These are phyloP conservation scores for Lasioglossum zephyrum DNA, from an alignment of 2,888 invertebrate species.

Conservation along the genomic window DNA sequence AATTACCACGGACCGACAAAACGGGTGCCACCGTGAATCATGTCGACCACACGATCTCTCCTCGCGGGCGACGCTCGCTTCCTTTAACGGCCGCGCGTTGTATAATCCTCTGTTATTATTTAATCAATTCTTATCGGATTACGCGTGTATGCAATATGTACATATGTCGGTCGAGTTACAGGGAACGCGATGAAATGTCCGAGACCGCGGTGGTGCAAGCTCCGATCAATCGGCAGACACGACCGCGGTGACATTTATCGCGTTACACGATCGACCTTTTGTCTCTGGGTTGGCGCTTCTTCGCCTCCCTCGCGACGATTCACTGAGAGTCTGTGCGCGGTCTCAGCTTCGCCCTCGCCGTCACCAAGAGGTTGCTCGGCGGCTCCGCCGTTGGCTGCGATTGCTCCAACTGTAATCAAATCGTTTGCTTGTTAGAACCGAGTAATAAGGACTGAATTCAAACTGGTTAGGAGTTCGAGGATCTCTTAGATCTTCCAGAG, in stretches of 20 bases:
- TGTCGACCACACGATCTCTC: conserved; percentile 2
- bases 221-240: neutral
- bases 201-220: conserved; percentile 25
- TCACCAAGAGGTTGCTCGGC: conserved; percentile 79
- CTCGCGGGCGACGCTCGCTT: conserved; percentile 4
- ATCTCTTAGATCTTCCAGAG: neutral
- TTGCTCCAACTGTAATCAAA: conserved; percentile 76
- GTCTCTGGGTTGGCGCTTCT: conserved; percentile 20
- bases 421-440: neutral
- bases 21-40: neutral
- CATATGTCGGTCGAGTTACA: conserved; percentile 44
- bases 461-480: no score
- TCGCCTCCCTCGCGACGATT: conserved; percentile 46
- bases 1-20: neutral
- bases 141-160: conserved; percentile 53
- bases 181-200: conserved; percentile 37
- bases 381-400: conserved; percentile 74
- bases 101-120: conserved; percentile 32
- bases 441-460: neutral
- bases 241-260: conserved; percentile 41
- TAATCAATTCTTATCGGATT: conserved; percentile 60
- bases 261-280: conserved; percentile 43
- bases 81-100: conserved; percentile 21
- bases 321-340: conserved; percentile 82
- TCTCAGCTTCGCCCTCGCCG: conserved; percentile 82